A percentile compares a stretch with the other conserved stretches of the same genome.
These are phyloP conservation scores for Pelmatolapia mariae DNA, from an alignment of 2,113 vertebrate genomes.

Conservation along the genomic window DNA sequence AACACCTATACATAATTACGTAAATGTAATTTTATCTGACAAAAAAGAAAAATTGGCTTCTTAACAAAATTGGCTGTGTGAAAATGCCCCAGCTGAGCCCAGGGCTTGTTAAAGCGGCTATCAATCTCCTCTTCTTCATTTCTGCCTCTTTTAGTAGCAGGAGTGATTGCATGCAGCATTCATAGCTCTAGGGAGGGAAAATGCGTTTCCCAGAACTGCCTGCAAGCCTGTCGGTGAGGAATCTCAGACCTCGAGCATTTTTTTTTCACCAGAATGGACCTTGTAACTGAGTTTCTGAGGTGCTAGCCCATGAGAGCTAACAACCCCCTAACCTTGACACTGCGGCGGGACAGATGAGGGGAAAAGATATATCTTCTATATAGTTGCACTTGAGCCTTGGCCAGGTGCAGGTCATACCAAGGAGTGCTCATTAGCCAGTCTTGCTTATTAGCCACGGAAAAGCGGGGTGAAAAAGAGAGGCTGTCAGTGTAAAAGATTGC, in stretches of 20 bases:
- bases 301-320: conserved; percentile 13
- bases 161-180: conserved; percentile 55
- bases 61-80: conserved; percentile 12
- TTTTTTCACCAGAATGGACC: conserved; percentile 37
- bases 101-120: conserved; percentile 35
- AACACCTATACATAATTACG: conserved; percentile 6
- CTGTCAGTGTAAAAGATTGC: conserved; percentile 5
- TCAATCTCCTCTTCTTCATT: conserved; percentile 49
- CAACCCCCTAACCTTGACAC: conserved; percentile 8
- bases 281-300: conserved; percentile 46
- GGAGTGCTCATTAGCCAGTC: conserved; percentile 42
- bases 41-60: background rate
- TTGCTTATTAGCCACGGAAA: conserved; percentile 10
- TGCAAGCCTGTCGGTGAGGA: conserved; percentile 9
- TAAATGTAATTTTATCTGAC: conserved; percentile 20
- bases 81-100: conserved; percentile 40
- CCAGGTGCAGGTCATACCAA: conserved; percentile 24
- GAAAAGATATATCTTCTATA: conserved; percentile 19
- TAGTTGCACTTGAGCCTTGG: conserved; percentile 20
- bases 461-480: conserved; percentile 17
- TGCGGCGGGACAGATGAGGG: background rate
- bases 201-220: conserved; percentile 26
- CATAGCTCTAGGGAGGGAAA: conserved; percentile 31
- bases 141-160: conserved; percentile 41
- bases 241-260: conserved; percentile 36